Evolutionary conservation across 2,888 invertebrate genomes (phyloP).

Genomic region (Biston stratarius): DNA sequence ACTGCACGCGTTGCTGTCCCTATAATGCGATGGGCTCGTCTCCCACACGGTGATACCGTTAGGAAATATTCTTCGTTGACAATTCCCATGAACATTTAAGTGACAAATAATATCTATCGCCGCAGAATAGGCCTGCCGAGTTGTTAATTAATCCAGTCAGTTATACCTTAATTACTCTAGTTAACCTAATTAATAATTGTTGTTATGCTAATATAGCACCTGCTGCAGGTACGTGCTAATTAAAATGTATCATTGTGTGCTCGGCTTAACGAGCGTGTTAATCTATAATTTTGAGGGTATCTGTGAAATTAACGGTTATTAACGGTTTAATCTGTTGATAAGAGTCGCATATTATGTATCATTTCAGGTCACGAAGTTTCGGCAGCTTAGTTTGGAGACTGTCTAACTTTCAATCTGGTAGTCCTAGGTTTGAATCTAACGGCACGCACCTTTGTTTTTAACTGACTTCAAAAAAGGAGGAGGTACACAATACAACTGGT

Average conservation of each 20-base stretch:
- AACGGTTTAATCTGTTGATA: background rate
- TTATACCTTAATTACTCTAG: background rate
- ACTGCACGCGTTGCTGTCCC: no score
- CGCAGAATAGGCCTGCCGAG: background rate
- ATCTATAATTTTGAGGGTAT: background rate
- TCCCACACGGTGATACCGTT: no score
- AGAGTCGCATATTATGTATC: background rate
- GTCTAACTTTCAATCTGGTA: no score
- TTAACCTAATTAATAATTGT: conserved; percentile 5
- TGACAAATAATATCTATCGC: background rate
- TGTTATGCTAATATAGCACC: conserved; percentile 7
- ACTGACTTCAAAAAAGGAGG: no score
- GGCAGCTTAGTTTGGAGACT: no score
- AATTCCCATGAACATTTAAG: no score
- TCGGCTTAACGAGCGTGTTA: background rate
- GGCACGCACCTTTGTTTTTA: no score
- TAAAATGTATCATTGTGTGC: background rate
- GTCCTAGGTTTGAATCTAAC: no score
- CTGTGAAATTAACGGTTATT: background rate
- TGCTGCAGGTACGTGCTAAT: background rate
- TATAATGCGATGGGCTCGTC: no score
- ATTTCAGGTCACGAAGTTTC: no score
- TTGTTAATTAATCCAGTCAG: background rate
- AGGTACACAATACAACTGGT: no score
- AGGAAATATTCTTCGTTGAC: no score